Evolutionary conservation across 2,888 invertebrate species (phyloP), one percentile per base, ranked within the genome.

Genomic region (Drosophila affinis): DNA sequence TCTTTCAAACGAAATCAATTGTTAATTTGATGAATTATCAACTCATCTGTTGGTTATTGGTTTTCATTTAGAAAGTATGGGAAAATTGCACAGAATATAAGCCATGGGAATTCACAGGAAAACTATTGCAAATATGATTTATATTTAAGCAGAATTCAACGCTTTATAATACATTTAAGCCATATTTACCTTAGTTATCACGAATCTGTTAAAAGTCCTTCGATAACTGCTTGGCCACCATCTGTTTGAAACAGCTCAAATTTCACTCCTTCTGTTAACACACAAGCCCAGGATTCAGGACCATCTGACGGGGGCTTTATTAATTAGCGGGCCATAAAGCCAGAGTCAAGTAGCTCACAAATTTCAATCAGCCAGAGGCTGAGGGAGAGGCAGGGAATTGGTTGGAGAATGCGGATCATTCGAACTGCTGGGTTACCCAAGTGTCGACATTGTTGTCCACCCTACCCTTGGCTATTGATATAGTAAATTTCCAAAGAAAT

Each of bases 401-500:
- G 39, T 5, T n/a, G 39, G 39, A 39, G 14, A 39, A 39, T 39
- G 39, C 39, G 39, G 39, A n/a, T 39, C 39, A n/a, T 39, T n/a
- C 14, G 44, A n/a, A 34, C 29, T 52, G 56, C 45, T 34, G 39
- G 64, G 49, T 60, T 57, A 60, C 53, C 79, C 68, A 73, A 85
- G 85, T 72, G 76, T 85, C 73, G 75, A 81, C 85, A 78, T 80
- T 82, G 87, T 81, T 69, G 55, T 63, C 39, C 2, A 18, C 18
- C 46, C 60, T 62, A 51, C 67, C 58, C 32, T 48, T n/a, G 58
- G 64, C 82, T 76, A 86, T 88, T 83, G 83, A 83, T 83, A 88
- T 62, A 84, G 84, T 86, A 88, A 76, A 88, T 81, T 88, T 88
- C 85, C 75, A 69, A 74, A 51, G 89, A 88, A 86, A 87, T 86